Percentiles rank a stretch among this genome's conserved stretches.
phyloP scores from a whole-genome alignment of 2,888 invertebrate genomes.

The Dryadula phaetusa region DNA sequence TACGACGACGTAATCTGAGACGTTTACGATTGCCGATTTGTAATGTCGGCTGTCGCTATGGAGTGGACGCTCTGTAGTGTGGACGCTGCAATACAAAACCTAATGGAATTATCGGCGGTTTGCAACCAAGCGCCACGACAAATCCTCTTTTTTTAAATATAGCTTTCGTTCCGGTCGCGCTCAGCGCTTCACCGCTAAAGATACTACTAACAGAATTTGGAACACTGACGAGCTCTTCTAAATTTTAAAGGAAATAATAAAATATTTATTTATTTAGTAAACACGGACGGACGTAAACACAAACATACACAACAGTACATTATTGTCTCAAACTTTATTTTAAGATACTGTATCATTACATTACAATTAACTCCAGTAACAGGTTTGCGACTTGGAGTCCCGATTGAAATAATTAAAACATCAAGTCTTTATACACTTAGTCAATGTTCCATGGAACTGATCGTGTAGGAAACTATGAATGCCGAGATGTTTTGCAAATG shows the following conservation, averaged over 20 bases:
- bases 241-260: neutral
- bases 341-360: no score
- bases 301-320: neutral
- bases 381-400: neutral
- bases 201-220: conserved; percentile 25
- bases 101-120: conserved; percentile 26
- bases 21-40: conserved; percentile 24
- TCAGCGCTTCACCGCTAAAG: conserved; percentile 11
- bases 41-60: conserved; percentile 1
- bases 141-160: conserved; percentile 27
- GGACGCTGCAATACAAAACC: conserved; percentile 6
- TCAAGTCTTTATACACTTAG: neutral
- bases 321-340: no score
- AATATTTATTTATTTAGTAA: neutral
- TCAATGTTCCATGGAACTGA: neutral
- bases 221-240: neutral
- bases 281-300: neutral
- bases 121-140: conserved; percentile 9
- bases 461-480: neutral
- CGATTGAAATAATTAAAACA: neutral
- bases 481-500: conserved; percentile 11
- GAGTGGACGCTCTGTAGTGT: neutral
- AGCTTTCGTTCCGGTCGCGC: conserved; percentile 29
- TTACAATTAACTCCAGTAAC: neutral
- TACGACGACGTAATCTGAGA: conserved; percentile 20